Percentiles rank a stretch among this genome's conserved stretches.
phyloP scores from a whole-genome alignment of 1,140 invertebrate genomes.

The Aethina tumida region DNA sequence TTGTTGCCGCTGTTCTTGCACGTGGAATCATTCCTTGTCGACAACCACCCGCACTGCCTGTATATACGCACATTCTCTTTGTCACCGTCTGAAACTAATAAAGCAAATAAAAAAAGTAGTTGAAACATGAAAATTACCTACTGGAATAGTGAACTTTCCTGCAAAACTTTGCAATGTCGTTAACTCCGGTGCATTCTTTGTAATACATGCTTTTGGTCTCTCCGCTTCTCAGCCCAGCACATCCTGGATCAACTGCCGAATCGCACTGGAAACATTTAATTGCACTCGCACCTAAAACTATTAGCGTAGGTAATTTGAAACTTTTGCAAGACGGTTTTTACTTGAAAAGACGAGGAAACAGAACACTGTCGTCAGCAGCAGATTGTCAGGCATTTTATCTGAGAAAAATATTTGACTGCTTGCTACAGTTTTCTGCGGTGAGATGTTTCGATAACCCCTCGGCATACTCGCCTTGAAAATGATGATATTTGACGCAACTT shows the following conservation, averaged over 20 bases:
- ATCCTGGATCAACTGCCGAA: constrained; percentile 8
- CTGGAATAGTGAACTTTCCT: constrained; percentile 6
- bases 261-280: constrained; percentile 11
- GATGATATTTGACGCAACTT: too few relatives aligned
- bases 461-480: too few relatives aligned
- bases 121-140: constrained; percentile 3
- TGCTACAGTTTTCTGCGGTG: too few relatives aligned
- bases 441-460: too few relatives aligned
- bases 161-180: constrained; percentile 11
- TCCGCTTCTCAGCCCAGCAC: not conserved
- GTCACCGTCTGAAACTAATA: not conserved
- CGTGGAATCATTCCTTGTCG: not conserved
- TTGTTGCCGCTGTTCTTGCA: constrained; percentile 6
- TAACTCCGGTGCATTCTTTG: constrained; percentile 2
- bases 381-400: too few relatives aligned
- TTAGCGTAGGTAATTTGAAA: too few relatives aligned
- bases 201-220: constrained; percentile 6
- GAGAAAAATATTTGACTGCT: too few relatives aligned
- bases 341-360: too few relatives aligned
- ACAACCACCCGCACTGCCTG: constrained; percentile 8
- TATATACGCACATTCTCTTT: not conserved
- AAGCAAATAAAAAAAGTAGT: not conserved
- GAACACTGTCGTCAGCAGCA: too few relatives aligned
- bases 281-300: too few relatives aligned
- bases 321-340: too few relatives aligned